A percentile compares a stretch with the other conserved stretches of the same genome.
These are phyloP conservation scores for Acanthurus lineatus DNA, from an alignment of 2,797 vertebrate genomes.

Conservation along the genomic window DNA sequence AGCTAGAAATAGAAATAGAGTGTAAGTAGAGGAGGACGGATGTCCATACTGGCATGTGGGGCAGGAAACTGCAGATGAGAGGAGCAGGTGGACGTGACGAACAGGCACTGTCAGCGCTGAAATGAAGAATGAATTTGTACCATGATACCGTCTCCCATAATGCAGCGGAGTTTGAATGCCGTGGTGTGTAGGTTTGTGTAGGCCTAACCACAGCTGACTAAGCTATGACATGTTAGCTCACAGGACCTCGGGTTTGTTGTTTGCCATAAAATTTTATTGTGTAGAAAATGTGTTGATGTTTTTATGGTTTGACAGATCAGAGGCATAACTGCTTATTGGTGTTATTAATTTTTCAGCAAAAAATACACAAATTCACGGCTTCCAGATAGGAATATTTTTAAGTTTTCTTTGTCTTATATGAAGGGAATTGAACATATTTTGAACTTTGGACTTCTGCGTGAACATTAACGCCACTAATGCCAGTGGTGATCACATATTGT, in stretches of 20 bases:
- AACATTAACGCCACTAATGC: too few species aligned
- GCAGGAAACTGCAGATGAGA: constrained; percentile 78
- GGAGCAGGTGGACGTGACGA: constrained; percentile 62
- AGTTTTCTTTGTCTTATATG: neutral
- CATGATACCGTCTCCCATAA: constrained; percentile 48
- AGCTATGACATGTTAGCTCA: constrained; percentile 7
- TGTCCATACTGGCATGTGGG: constrained; percentile 78
- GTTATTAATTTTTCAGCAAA: neutral
- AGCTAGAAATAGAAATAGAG: constrained; percentile 82
- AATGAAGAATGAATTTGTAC: constrained; percentile 67
- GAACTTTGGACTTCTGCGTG: neutral
- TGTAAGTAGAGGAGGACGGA: constrained; percentile 84
- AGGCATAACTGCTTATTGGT: neutral
- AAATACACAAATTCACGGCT: neutral
- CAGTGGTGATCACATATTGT: neutral
- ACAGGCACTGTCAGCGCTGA: constrained; percentile 39
- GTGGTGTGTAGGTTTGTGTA: neutral
- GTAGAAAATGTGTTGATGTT: constrained; percentile 14
- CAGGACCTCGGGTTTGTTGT: neutral
- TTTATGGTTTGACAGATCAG: constrained; percentile 9
- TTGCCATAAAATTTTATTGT: constrained; percentile 27
- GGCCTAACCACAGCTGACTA: constrained; percentile 1
- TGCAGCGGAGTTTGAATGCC: constrained; percentile 30
- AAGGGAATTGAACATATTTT: neutral
- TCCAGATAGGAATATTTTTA: neutral